Evolutionary conservation across 1,140 invertebrate genomes (phyloP), one percentile per base, ranked within the genome.

Genomic region (Ephestia elutella): DNA sequence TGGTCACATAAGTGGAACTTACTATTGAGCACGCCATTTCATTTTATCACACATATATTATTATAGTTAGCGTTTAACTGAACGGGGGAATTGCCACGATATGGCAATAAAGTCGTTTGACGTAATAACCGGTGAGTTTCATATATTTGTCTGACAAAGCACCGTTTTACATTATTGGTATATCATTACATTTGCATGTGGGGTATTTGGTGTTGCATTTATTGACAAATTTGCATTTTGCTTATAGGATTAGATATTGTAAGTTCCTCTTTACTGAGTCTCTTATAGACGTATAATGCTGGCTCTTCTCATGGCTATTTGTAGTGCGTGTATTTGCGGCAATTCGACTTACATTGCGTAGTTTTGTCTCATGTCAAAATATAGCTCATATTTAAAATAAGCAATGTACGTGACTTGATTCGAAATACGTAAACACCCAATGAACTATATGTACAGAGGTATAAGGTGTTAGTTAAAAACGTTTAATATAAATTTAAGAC

Each of bases 61-160:
- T 74, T 71, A 62, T 60, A 59, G 72, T 77, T 77, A 80, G 63
- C 61, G 49, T 70, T 78, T 81, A 81, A 81, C 81, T 80, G 76
- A 80, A 82, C 78, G 71, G 71, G 71, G 62, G 77, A 73, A 78
- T 82, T 81, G 76, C 75, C 61, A 60, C 69, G 71, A 79, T 81
- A 78, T 76, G 77, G 65, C 63, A 68, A 80, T 82, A 84, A 84
- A 85, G 70, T 82, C 68, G 54, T 62, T 72, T 82, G 82, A 82
- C 74, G 73, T 79, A 82, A 82, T 82, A 81, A 82, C 75, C 70
- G 53, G 63, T 62, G 71, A 72, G 70, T 77, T 81, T 80, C 72
- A 78, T 85, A 78, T 82, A 82, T 86, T 82, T 76, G 80, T 82
- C 70, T 74, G 68, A 78, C 82, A 85, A 85, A 85, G 68, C 75